Percentiles rank a stretch among this genome's conserved stretches.
Evolutionary conservation across 2,797 vertebrate genomes (phyloP).

Genomic region (Notolepis coatsorum): DNA sequence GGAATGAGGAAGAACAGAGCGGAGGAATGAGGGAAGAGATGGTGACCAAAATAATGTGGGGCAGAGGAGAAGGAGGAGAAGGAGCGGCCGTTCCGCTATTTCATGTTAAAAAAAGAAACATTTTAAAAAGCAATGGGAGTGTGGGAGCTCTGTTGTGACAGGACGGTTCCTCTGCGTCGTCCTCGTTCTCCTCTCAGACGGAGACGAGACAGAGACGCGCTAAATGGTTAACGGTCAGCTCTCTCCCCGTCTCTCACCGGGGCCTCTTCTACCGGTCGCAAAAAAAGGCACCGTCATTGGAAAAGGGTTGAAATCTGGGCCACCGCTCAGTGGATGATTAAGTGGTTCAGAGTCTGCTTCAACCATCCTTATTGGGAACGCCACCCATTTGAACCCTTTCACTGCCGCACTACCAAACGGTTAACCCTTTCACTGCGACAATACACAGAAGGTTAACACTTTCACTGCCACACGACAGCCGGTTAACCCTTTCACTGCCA

Average conservation of each 20-base stretch:
- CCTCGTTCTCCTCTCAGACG: constrained; percentile 50
- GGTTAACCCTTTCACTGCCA: no score
- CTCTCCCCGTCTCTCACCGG: constrained; percentile 15
- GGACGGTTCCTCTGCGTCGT: constrained; percentile 47
- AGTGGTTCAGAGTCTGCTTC: constrained; percentile 4
- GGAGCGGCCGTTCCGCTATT: constrained; percentile 39
- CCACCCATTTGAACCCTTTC: no score
- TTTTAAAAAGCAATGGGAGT: constrained; percentile 51
- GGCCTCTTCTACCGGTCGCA: constrained; percentile 36
- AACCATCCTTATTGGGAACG: no score
- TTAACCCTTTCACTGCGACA: no score
- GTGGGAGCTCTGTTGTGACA: constrained; percentile 66
- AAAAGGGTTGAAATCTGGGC: constrained; percentile 43
- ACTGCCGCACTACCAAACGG: no score
- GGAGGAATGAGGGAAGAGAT: constrained; percentile 27
- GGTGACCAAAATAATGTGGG: constrained; percentile 33
- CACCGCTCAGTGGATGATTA: constrained; percentile 33
- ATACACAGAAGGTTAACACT: no score
- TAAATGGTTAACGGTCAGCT: constrained; percentile 58
- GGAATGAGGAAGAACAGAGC: not conserved
- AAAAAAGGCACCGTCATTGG: constrained; percentile 50
- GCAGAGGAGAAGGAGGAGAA: constrained; percentile 7
- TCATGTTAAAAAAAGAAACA: constrained; percentile 66
- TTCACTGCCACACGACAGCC: no score
- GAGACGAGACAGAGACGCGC: constrained; percentile 53